A percentile compares a stretch with the other conserved stretches of the same genome.
Evolutionary conservation across 2,113 vertebrate species (phyloP).

Genomic region (Numenius arquata): DNA sequence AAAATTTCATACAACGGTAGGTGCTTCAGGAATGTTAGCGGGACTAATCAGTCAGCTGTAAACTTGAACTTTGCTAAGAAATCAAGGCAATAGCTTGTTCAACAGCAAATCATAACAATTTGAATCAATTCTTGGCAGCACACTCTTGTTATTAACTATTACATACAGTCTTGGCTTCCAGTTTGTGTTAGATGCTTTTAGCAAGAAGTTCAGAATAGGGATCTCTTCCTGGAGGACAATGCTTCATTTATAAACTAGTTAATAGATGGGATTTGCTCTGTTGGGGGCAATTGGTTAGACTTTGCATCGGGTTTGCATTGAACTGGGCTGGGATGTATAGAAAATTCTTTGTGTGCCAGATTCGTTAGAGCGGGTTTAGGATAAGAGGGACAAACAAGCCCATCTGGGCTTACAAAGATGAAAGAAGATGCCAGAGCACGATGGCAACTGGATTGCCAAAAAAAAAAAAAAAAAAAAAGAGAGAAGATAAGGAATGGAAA

Average conservation of each 20-base stretch:
- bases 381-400: background rate
- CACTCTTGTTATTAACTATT: background rate
- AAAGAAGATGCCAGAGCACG: background rate
- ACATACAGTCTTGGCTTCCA: background rate
- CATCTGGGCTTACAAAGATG: background rate
- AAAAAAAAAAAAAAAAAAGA: too few relatives aligned
- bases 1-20: background rate
- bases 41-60: background rate
- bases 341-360: rapidly evolving
- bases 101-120: background rate
- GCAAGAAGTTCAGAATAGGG: background rate
- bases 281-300: background rate
- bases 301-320: rapidly evolving
- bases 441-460: background rate
- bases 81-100: conserved; percentile 39
- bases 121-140: background rate
- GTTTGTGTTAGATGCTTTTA: background rate
- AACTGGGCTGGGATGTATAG: background rate
- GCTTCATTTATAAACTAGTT: background rate
- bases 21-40: background rate
- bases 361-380: background rate
- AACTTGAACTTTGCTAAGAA: conserved; percentile 42
- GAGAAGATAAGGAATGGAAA: rapidly evolving
- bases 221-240: background rate
- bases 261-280: background rate